phyloP scores from a whole-genome alignment of 2,888 invertebrate genomes.

The Pomacea canaliculata region DNA sequence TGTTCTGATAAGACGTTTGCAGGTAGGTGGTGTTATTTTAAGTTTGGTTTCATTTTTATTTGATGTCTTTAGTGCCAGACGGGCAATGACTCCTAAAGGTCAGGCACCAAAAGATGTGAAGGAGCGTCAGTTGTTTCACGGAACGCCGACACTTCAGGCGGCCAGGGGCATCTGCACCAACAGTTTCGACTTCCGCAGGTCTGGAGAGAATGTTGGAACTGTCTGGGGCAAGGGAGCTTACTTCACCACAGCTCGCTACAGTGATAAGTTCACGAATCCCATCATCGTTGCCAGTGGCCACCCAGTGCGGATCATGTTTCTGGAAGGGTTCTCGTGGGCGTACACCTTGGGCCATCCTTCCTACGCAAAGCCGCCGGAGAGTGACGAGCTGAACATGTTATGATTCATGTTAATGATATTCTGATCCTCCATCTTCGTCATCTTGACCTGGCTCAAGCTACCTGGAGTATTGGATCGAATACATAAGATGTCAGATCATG shows the following conservation, averaged over 20 bases:
- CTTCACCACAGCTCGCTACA: constrained; percentile 53
- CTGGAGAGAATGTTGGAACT: constrained; percentile 45
- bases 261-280: constrained; percentile 49
- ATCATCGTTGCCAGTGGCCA: neutral
- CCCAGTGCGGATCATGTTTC: constrained; percentile 10
- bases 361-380: neutral
- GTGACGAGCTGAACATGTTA: constrained; percentile 11
- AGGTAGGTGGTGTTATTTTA: no score
- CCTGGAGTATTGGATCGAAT: constrained; percentile 8
- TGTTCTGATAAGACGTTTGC: no score
- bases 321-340: constrained; percentile 8
- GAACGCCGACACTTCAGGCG: constrained; percentile 36
- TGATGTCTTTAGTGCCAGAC: neutral
- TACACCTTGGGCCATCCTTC: constrained; percentile 4
- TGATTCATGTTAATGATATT: constrained; percentile 8
- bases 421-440: constrained; percentile 13
- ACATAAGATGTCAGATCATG: neutral
- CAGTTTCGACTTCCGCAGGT: constrained; percentile 49
- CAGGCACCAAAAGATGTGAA: constrained; percentile 36
- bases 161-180: constrained; percentile 47
- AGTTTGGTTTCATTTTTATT: no score
- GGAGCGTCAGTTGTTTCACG: constrained; percentile 50
- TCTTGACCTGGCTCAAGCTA: constrained; percentile 18
- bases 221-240: constrained; percentile 55
- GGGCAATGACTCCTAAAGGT: neutral